These are phyloP conservation scores for Dolichopus griseipennis DNA, from an alignment of 2,888 invertebrate species.

Conservation along the genomic window DNA sequence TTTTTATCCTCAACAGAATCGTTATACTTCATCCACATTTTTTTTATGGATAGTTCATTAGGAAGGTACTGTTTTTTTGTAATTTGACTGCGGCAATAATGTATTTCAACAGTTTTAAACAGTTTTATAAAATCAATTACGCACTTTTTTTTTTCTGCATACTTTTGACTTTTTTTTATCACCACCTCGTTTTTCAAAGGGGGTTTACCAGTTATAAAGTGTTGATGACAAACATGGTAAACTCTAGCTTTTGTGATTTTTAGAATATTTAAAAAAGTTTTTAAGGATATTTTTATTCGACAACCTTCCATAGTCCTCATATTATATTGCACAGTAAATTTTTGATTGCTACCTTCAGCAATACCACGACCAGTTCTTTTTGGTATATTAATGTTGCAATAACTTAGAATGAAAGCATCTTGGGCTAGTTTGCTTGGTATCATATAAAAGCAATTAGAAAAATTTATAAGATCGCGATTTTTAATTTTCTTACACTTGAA, in stretches of 20 bases:
- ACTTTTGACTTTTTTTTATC: conserved; percentile 17
- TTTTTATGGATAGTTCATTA: conserved; percentile 20
- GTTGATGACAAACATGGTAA: too few relatives aligned
- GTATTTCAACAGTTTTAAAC: too few relatives aligned
- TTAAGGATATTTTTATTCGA: conserved; percentile 12
- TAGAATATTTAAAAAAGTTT: conserved; percentile 19
- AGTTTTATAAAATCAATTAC: conserved; percentile 23
- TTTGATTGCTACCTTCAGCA: not conserved
- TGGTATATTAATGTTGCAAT: conserved; percentile 5
- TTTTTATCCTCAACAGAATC: conserved; percentile 14
- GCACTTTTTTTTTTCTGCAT: conserved; percentile 15
- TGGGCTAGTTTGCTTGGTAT: conserved; percentile 14
- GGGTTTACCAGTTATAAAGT: not conserved
- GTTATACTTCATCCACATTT: conserved; percentile 12
- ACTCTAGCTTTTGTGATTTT: conserved; percentile 15
- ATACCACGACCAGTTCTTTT: conserved; percentile 5
- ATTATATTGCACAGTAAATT: too few relatives aligned
- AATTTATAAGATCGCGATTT: too few relatives aligned
- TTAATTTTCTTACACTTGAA: too few relatives aligned
- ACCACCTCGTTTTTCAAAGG: conserved; percentile 19
- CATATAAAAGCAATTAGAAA: too few relatives aligned
- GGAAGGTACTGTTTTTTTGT: conserved; percentile 19
- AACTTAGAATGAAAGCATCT: conserved; percentile 14
- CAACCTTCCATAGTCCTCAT: not conserved
- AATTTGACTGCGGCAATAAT: too few relatives aligned